A percentile compares a stretch with the other conserved stretches of the same genome.
These are phyloP conservation scores for Setipinna tenuifilis DNA, from an alignment of 2,797 vertebrate genomes.

Conservation along the genomic window DNA sequence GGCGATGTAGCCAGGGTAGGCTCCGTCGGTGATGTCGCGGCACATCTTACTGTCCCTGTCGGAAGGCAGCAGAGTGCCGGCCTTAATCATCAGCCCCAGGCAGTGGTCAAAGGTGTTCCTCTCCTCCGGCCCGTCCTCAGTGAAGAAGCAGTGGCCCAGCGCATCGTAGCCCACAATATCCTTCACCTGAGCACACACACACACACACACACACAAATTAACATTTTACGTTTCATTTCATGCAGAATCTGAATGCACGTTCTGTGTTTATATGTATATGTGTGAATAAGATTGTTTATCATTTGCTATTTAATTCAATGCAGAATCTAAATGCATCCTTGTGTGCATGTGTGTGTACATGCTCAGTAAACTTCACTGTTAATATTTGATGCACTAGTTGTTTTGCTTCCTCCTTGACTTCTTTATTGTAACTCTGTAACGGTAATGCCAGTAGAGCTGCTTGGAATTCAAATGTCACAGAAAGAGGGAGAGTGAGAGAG, in stretches of 20 bases:
- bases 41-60: conserved; percentile 95
- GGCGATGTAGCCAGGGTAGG: conserved; percentile 89
- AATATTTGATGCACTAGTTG: not conserved
- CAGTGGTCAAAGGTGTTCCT: conserved; percentile 97
- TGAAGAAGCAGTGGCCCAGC: conserved; percentile 95
- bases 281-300: not conserved
- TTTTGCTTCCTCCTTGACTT: not conserved
- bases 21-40: conserved; percentile 83
- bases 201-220: not conserved
- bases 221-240: not conserved
- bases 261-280: not conserved
- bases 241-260: not conserved
- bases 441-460: not conserved
- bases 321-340: not conserved
- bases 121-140: conserved; percentile 93
- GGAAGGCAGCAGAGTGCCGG: conserved; percentile 90
- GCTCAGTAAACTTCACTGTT: not conserved
- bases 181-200: conserved; percentile 78
- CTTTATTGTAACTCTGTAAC: not conserved
- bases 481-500: not conserved
- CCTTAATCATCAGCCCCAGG: conserved; percentile 87
- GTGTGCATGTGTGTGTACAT: not conserved
- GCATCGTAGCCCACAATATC: conserved; percentile 90
- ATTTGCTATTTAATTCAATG: not conserved
- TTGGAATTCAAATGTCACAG: not conserved